These are phyloP conservation scores for Otolemur garnettii DNA, from an alignment of 2,113 vertebrate genomes.

Conservation along the genomic window DNA sequence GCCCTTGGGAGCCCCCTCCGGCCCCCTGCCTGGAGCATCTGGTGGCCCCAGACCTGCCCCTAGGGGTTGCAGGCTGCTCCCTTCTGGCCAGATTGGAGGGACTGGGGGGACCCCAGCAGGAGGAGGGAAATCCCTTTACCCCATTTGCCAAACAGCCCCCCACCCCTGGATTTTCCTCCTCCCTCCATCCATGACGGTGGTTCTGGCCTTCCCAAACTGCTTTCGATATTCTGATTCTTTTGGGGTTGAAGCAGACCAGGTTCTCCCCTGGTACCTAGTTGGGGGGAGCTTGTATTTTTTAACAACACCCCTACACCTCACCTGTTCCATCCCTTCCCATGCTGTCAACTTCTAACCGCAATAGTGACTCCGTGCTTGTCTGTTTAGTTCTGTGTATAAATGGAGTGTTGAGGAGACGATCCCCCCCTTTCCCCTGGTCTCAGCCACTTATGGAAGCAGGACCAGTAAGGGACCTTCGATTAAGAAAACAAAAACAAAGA, in stretches of 20 bases:
- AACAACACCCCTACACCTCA: slow-evolving; percentile 52
- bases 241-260: slow-evolving; percentile 81
- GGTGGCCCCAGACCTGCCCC: slow-evolving; percentile 76
- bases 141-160: slow-evolving; percentile 81
- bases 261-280: slow-evolving; percentile 38
- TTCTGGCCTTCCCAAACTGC: slow-evolving; percentile 63
- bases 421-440: not conserved
- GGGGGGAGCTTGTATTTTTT: slow-evolving; percentile 73
- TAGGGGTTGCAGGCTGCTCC: slow-evolving; percentile 83
- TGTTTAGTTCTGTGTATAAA: slow-evolving; percentile 86
- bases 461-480: no score
- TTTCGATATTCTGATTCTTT: slow-evolving; percentile 68
- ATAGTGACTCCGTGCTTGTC: slow-evolving; percentile 85
- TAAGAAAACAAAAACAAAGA: no score
- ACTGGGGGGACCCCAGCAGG: slow-evolving; percentile 80
- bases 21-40: no score
- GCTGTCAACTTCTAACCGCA: slow-evolving; percentile 81
- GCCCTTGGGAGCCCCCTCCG: slow-evolving; percentile 88
- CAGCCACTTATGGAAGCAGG: no score
- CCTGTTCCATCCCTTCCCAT: not conserved
- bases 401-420: slow-evolving; percentile 81
- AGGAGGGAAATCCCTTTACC: slow-evolving; percentile 79
- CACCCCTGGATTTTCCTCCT: slow-evolving; percentile 58
- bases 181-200: slow-evolving; percentile 57
- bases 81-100: slow-evolving; percentile 81